Evolutionary conservation across 2,797 vertebrate genomes (phyloP).

Genomic region (Thalassophryne amazonica): DNA sequence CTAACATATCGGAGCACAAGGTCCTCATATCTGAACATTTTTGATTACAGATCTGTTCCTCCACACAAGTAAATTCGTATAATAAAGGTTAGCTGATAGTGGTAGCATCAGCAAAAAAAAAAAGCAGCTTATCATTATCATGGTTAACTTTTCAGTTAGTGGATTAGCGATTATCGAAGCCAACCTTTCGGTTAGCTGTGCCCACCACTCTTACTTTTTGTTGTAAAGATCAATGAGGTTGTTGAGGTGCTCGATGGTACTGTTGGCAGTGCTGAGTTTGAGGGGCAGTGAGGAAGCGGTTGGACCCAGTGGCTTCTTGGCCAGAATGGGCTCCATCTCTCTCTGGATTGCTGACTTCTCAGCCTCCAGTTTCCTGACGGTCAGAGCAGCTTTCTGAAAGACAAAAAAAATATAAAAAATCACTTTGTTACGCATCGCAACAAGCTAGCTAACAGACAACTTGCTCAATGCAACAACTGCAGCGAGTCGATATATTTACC

Average conservation of each 20-base stretch:
- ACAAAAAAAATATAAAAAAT: no score
- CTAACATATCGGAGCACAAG: no score
- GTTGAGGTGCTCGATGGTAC: slow-evolving; percentile 81
- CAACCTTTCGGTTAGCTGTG: no score
- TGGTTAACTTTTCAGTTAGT: no score
- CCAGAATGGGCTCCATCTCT: slow-evolving; percentile 81
- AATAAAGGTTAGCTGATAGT: no score
- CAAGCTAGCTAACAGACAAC: neutral
- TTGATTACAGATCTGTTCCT: no score
- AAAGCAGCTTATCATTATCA: no score
- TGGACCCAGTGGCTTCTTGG: slow-evolving; percentile 76
- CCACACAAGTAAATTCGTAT: no score
- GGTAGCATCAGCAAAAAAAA: no score
- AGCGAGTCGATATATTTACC: slow-evolving; percentile 61
- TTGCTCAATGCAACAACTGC: neutral
- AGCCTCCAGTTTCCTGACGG: slow-evolving; percentile 78
- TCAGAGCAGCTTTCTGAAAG: slow-evolving; percentile 72
- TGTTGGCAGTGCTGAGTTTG: slow-evolving; percentile 78
- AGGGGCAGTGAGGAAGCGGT: slow-evolving; percentile 76
- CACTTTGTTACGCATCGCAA: neutral
- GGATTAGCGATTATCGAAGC: no score
- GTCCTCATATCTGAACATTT: no score
- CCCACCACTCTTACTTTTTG: slow-evolving; percentile 91
- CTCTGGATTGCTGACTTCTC: slow-evolving; percentile 82
- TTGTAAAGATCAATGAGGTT: slow-evolving; percentile 80